Conservation (phyloP, 2,113 vertebrate species). For the Sebastes schlegelii region DNA sequence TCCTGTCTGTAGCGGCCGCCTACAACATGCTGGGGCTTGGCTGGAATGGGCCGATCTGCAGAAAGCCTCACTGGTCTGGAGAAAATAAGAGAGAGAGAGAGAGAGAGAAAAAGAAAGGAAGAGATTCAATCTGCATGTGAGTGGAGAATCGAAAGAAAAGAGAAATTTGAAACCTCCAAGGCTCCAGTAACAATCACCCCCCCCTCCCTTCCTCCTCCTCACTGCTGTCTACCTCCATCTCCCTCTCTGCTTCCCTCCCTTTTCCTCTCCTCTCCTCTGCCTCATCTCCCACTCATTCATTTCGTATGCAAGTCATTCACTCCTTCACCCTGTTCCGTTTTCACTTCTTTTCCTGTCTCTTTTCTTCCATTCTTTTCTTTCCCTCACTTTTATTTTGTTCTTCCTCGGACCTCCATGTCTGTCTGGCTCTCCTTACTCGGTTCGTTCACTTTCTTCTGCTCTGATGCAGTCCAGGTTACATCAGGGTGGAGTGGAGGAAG, state of each 20-base stretch:
- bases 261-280: not conserved
- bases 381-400: not conserved
- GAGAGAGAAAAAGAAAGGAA: conserved; percentile 40
- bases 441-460: not conserved
- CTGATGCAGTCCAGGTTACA: not conserved
- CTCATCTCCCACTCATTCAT: conserved; percentile 11
- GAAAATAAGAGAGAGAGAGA: conserved; percentile 15
- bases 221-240: conserved; percentile 30
- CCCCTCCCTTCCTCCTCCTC: conserved; percentile 26
- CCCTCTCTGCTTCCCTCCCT: conserved; percentile 11
- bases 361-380: not conserved
- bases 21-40: conserved; percentile 55
- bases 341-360: not conserved
- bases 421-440: not conserved
- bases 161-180: conserved; percentile 73
- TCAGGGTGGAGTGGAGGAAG: not conserved
- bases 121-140: conserved; percentile 44
- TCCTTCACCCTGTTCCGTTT: not conserved
- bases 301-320: not conserved
- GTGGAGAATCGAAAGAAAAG: conserved; percentile 57
- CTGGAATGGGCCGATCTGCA: conserved; percentile 27
- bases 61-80: conserved; percentile 17
- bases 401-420: not conserved
- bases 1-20: conserved; percentile 19
- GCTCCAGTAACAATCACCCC: conserved; percentile 61